Conservation (phyloP, 2,797 vertebrate species). For the Hylomyscus alleni region DNA sequence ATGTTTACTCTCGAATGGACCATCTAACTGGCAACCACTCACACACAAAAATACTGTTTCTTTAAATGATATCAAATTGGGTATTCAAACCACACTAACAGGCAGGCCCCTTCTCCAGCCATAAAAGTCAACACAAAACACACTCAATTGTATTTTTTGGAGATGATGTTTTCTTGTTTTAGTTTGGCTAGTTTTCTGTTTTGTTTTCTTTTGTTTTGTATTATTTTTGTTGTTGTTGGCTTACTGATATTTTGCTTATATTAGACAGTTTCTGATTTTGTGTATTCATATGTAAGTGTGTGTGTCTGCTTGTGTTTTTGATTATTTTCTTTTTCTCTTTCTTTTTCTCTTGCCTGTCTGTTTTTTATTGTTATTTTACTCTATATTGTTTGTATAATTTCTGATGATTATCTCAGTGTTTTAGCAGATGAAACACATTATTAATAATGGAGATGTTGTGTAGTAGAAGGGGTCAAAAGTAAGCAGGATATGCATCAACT, state of each 20-base stretch:
- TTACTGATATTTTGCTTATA: neutral
- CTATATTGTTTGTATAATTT: neutral
- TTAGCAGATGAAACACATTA: neutral
- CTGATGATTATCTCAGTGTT: neutral
- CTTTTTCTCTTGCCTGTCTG: too few relatives aligned
- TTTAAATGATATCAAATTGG: too few relatives aligned
- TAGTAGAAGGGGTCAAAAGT: rapidly evolving
- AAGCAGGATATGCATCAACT: neutral
- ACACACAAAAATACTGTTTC: neutral
- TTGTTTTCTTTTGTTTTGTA: neutral
- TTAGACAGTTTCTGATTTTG: neutral
- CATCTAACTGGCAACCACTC: neutral
- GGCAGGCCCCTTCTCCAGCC: neutral
- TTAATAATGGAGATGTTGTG: neutral
- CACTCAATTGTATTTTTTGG: neutral
- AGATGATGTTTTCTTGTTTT: neutral
- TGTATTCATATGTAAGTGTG: neutral
- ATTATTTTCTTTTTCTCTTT: neutral
- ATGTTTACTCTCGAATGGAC: too few relatives aligned
- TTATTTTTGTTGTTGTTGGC: neutral
- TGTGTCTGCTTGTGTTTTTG: neutral
- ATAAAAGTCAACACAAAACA: neutral
- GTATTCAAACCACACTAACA: neutral
- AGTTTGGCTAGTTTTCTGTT: neutral
- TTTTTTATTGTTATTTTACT: neutral